Percentiles rank a stretch among this genome's conserved stretches.
These are phyloP conservation scores for Drosophila athabasca DNA, from an alignment of 1,140 invertebrate genomes.

Conservation along the genomic window DNA sequence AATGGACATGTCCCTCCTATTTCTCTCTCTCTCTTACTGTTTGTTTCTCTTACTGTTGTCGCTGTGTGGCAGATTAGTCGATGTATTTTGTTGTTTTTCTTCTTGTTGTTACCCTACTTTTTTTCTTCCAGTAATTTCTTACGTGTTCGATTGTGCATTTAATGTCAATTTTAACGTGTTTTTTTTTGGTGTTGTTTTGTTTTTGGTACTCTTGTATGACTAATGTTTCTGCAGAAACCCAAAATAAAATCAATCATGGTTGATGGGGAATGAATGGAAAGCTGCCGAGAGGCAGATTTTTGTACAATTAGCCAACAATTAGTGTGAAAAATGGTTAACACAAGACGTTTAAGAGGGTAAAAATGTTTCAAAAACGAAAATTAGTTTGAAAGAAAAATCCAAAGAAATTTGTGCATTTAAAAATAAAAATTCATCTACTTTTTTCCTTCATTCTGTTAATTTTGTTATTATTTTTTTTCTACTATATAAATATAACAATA, in stretches of 20 bases:
- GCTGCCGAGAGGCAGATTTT: slow-evolving; percentile 25
- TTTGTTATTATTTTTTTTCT: too few relatives aligned
- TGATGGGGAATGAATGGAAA: not conserved
- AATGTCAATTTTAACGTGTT: slow-evolving; percentile 63
- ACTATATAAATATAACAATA: too few relatives aligned
- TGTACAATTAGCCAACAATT: slow-evolving; percentile 36
- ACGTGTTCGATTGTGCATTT: slow-evolving; percentile 71
- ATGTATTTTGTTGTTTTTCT: slow-evolving; percentile 25
- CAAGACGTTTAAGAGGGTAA: too few relatives aligned
- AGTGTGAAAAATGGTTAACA: too few relatives aligned
- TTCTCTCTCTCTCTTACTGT: slow-evolving; percentile 3
- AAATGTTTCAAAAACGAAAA: too few relatives aligned
- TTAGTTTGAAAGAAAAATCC: too few relatives aligned
- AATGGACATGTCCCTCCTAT: slow-evolving; percentile 23
- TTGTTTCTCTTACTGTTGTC: slow-evolving; percentile 4
- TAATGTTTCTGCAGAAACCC: slow-evolving; percentile 50
- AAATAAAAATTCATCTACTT: too few relatives aligned
- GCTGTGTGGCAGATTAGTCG: slow-evolving; percentile 60
- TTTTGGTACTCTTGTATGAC: slow-evolving; percentile 17
- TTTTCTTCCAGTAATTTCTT: slow-evolving; percentile 19
- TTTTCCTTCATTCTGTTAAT: too few relatives aligned
- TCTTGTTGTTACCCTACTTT: slow-evolving; percentile 15
- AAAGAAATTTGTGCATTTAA: too few relatives aligned
- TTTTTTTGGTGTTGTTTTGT: not conserved
- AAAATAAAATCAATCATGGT: slow-evolving; percentile 63